Evolutionary conservation across 2,888 invertebrate species (phyloP), one percentile per base, ranked within the genome.

Genomic region (Conomelus anceps): DNA sequence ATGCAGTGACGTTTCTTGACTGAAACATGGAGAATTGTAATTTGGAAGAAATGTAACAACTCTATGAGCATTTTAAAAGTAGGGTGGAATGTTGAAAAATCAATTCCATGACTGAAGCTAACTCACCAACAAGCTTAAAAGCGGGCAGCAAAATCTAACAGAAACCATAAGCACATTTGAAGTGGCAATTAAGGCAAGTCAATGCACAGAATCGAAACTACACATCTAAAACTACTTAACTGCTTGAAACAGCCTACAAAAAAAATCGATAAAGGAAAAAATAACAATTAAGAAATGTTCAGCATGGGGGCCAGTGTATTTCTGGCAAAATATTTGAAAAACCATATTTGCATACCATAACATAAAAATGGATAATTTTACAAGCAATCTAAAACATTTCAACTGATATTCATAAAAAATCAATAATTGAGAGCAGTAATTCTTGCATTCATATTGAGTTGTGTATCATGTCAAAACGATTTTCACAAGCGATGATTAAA

Each of bases 321-420:
- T 63, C 63, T 63, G 63, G 63, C 63, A 63, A n/a, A 63, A 63
- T 63, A 63, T 63, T 63, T 13, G n/a, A 63, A n/a, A 63, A 34
- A 63, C n/a, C n/a, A n/a, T n/a, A 63, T n/a, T 63, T 63, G 63
- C 63, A 63, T n/a, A 63, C n/a, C 63, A 63, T 63, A 13, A 63
- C 63, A 63, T n/a, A n/a, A 63, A 63, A 63, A 63, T n/a, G 22
- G 34, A 84, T 88, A 9, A 89, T 87, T 89, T 22, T 29, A 88
- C 88, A 41, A 88, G 87, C 22, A 63, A n/a, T 63, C 63, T 90
- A 88, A 91, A 85, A 91, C 89, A 90, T 90, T 87, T 90, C 89
- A 90, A 88, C 89, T 89, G 89, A 22, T 86, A 13, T n/a, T 29
- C 84, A 85, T 88, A 90, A 41, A 41, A 1, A 63, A 34, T 23